phyloP scores from a whole-genome alignment of 2,113 vertebrate genomes.

The Ceyx cyanopectus region DNA sequence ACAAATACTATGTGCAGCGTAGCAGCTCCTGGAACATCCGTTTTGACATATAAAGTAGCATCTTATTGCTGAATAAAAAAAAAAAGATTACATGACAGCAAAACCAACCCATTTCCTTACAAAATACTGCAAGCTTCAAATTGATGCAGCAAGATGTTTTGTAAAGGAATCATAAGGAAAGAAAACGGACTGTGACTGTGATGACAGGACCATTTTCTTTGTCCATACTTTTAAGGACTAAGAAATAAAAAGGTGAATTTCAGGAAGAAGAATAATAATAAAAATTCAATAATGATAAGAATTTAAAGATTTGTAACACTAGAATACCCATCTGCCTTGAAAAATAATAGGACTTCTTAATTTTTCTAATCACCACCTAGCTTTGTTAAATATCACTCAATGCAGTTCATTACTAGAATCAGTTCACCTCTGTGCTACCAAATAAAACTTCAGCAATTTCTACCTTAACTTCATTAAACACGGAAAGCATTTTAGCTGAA shows the following conservation, averaged over 20 bases:
- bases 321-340: not conserved
- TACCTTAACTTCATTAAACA: not conserved
- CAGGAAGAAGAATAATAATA: not conserved
- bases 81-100: not conserved
- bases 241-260: not conserved
- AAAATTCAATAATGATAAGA: not conserved
- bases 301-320: not conserved
- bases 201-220: not conserved
- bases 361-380: not conserved
- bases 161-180: not conserved
- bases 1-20: not conserved
- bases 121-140: not conserved
- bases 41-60: constrained; percentile 6
- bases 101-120: not conserved
- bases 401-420: not conserved
- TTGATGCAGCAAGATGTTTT: not conserved
- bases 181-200: not conserved
- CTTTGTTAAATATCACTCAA: not conserved
- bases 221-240: not conserved
- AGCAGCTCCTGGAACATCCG: constrained; percentile 16
- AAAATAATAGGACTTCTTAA: not conserved
- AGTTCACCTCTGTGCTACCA: not conserved
- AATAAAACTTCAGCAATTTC: not conserved
- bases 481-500: not conserved
- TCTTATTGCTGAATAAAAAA: constrained; percentile 4